phyloP scores from a whole-genome alignment of 2,888 invertebrate species.

The Harmothoe impar region DNA sequence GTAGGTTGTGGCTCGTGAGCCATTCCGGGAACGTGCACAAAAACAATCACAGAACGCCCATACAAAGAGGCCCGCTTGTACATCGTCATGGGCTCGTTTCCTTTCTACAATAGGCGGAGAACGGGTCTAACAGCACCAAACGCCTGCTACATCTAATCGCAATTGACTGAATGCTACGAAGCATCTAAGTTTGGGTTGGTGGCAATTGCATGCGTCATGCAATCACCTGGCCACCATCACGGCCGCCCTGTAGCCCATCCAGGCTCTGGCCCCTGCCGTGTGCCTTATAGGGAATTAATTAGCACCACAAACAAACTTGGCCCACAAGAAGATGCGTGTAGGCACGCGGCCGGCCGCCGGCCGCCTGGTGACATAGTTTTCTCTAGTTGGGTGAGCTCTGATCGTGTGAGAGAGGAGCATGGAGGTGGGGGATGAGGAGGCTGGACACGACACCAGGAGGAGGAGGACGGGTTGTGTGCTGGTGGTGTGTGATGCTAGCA shows the following conservation, averaged over 20 bases:
- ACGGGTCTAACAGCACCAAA: not conserved
- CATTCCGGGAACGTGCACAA: not conserved
- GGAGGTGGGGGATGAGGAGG: not conserved
- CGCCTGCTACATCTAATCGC: slow-evolving; percentile 45
- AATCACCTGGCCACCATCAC: slow-evolving; percentile 43
- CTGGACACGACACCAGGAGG: not conserved
- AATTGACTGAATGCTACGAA: slow-evolving; percentile 62
- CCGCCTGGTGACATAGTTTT: slow-evolving; percentile 1
- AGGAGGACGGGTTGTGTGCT: too few relatives aligned
- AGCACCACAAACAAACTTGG: slow-evolving; percentile 56
- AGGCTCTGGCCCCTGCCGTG: not conserved
- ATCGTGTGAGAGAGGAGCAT: slow-evolving; percentile 32
- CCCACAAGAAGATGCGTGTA: slow-evolving; percentile 60
- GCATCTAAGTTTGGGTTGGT: slow-evolving; percentile 58
- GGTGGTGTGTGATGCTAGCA: too few relatives aligned
- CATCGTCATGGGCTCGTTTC: not conserved
- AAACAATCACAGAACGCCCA: not conserved
- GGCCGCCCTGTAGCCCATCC: not conserved
- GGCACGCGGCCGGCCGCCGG: slow-evolving; percentile 12
- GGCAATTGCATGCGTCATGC: slow-evolving; percentile 64
- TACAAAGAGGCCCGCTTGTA: slow-evolving; percentile 12
- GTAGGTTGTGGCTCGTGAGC: not conserved
- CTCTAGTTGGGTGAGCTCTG: not conserved
- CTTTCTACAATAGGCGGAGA: not conserved
- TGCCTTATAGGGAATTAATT: slow-evolving; percentile 63